Evolutionary conservation across 2,888 invertebrate genomes (phyloP).

Genomic region (Incurvaria masculella): DNA sequence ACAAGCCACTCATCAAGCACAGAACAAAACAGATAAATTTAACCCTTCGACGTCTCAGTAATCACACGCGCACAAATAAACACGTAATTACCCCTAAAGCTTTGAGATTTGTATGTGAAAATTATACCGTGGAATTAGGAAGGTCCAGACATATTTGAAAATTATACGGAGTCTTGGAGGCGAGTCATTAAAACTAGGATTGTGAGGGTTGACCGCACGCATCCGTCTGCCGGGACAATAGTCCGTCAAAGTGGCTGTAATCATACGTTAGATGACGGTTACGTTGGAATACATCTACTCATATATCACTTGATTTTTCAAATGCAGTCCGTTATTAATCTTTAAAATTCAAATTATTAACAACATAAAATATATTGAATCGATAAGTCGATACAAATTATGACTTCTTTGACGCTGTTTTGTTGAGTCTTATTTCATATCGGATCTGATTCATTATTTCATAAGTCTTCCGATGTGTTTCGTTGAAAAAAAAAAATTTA

Average conservation of each 20-base stretch:
- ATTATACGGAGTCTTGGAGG: not conserved
- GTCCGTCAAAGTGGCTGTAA: not conserved
- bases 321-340: no score
- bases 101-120: slow-evolving; percentile 35
- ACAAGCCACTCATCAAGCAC: not conserved
- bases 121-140: slow-evolving; percentile 34
- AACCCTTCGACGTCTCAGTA: not conserved
- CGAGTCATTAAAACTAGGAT: not conserved
- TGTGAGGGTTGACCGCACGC: not conserved
- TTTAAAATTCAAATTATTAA: no score
- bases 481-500: no score
- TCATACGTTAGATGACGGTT: not conserved
- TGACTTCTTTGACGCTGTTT: no score
- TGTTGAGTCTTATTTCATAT: no score
- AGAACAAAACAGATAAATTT: not conserved
- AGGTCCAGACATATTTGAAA: not conserved
- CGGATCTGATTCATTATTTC: no score
- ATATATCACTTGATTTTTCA: no score
- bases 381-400: no score
- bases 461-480: no score
- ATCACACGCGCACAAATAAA: not conserved
- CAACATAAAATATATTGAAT: no score
- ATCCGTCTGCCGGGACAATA: not conserved
- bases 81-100: not conserved
- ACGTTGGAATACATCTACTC: no score